Evolutionary conservation across 2,113 vertebrate species (phyloP).

Genomic region (Thomomys bottae): DNA sequence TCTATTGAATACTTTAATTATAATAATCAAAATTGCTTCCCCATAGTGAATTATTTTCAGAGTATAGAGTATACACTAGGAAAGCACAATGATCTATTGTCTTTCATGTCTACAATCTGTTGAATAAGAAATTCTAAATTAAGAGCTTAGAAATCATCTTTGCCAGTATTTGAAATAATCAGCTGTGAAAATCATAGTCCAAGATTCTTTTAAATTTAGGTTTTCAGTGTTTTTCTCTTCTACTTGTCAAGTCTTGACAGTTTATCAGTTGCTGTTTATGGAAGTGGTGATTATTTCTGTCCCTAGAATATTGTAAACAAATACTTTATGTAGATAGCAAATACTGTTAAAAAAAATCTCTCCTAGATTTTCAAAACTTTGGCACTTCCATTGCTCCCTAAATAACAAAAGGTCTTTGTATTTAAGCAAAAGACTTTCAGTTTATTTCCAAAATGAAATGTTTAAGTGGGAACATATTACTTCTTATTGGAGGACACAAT

Average conservation of each 20-base stretch:
- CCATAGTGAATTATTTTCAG: slow-evolving; percentile 58
- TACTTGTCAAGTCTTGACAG: slow-evolving; percentile 47
- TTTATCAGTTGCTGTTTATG: slow-evolving; percentile 62
- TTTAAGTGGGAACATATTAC: neutral
- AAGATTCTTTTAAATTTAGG: slow-evolving; percentile 42
- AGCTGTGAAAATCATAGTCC: slow-evolving; percentile 44
- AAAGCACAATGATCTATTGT: slow-evolving; percentile 64
- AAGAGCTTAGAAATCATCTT: slow-evolving; percentile 64
- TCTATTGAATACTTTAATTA: slow-evolving; percentile 40
- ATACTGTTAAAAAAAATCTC: slow-evolving; percentile 4
- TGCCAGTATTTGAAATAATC: slow-evolving; percentile 67
- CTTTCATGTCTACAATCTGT: slow-evolving; percentile 62
- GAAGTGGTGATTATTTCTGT: neutral
- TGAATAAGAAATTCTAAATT: slow-evolving; percentile 66
- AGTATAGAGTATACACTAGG: slow-evolving; percentile 41
- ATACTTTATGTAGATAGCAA: slow-evolving; percentile 15
- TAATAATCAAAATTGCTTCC: slow-evolving; percentile 59
- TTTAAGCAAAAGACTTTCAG: neutral
- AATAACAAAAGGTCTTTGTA: neutral
- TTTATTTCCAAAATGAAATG: slow-evolving; percentile 30
- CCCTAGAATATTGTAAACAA: neutral
- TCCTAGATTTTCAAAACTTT: neutral
- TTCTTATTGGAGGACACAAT: neutral
- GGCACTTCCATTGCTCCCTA: neutral
- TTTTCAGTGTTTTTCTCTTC: slow-evolving; percentile 61